Evolutionary conservation across 2,888 invertebrate species (phyloP), one percentile per base, ranked within the genome.

Genomic region (Drosophila hamatofila): DNA sequence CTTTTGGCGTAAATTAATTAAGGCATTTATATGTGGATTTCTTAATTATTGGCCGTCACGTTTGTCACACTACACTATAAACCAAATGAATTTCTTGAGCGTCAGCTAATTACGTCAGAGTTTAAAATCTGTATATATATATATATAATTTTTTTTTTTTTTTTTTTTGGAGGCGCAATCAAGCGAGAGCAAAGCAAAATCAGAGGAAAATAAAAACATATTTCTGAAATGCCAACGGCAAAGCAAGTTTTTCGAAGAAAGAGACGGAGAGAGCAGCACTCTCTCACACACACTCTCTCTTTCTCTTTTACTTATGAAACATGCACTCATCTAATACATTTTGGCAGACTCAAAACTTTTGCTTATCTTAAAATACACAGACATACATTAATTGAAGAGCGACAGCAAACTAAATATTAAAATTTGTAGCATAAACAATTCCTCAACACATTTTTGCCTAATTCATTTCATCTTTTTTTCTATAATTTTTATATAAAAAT

Each of bases 51-150:
- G 54, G 48, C 33, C 42, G 30, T 60, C 44, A 58, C 57, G 57
- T 58, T 57, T 49, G 48, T 18, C 42, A 30, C 27, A 21, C 44
- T 11, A 7, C 21, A 21, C 56, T 21, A 42, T 42, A n/a, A 23
- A 44, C 37, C 23, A 83, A 79, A 66, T 49, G 30, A 72, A 83
- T 73, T 80, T 79, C 66, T 76, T 67, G 54, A 44, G 64, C 62
- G 62, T 63, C 71, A 48, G 58, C 64, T 66, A 78, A 85, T 85
- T 85, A 78, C 89, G 87, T 85, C 89, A 85, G 89, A 86, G 70
- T 68, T 72, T 67, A 39, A 72, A 79, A 79, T 78, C 66, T 70
- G 46, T 72, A 61, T 30, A 9, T 9, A 30, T 30, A 30, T 72
- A 61, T 30, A 9, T 9, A 30, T 30, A 30, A 30, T 30, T 30